Conservation (phyloP, 2,888 invertebrate genomes). For the Anthoptus insignis region DNA sequence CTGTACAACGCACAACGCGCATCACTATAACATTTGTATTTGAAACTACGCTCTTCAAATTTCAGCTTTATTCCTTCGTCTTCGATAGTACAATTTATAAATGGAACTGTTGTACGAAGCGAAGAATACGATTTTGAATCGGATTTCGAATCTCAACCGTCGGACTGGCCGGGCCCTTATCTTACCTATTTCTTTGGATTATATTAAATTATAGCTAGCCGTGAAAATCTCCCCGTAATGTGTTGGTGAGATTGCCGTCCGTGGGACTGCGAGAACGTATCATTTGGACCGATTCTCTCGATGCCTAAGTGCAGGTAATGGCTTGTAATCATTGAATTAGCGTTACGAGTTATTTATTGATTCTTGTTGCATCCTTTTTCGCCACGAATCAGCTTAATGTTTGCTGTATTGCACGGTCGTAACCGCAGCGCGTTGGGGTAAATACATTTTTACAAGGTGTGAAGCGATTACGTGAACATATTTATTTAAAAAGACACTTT, state of each 20-base stretch:
- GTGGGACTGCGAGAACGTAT: conserved; percentile 81
- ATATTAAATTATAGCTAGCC: conserved; percentile 86
- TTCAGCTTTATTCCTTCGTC: conserved; percentile 56
- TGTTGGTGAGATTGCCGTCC: conserved; percentile 79
- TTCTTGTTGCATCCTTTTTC: conserved; percentile 54
- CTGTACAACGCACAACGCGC: conserved; percentile 50
- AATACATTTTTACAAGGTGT: conserved; percentile 33
- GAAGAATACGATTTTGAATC: conserved; percentile 46
- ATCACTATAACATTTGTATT: conserved; percentile 52
- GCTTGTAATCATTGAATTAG: conserved; percentile 81
- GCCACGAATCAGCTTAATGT: conserved; percentile 31
- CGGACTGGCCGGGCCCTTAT: conserved; percentile 57
- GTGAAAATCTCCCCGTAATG: conserved; percentile 85
- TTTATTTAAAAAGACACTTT: conserved; percentile 38
- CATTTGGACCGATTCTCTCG: conserved; percentile 74
- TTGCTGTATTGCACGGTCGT: conserved; percentile 31
- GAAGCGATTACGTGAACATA: conserved; percentile 32
- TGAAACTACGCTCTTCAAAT: conserved; percentile 52
- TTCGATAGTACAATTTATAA: conserved; percentile 47
- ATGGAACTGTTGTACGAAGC: conserved; percentile 43
- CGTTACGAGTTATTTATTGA: conserved; percentile 72
- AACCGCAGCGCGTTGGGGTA: conserved; percentile 25
- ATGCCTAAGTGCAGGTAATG: conserved; percentile 77
- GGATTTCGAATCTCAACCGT: conserved; percentile 52
- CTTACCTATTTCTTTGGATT: conserved; percentile 85